Percentiles rank a stretch among this genome's conserved stretches.
Conservation (phyloP, 2,113 vertebrate species). For the Furnarius figulus region DNA sequence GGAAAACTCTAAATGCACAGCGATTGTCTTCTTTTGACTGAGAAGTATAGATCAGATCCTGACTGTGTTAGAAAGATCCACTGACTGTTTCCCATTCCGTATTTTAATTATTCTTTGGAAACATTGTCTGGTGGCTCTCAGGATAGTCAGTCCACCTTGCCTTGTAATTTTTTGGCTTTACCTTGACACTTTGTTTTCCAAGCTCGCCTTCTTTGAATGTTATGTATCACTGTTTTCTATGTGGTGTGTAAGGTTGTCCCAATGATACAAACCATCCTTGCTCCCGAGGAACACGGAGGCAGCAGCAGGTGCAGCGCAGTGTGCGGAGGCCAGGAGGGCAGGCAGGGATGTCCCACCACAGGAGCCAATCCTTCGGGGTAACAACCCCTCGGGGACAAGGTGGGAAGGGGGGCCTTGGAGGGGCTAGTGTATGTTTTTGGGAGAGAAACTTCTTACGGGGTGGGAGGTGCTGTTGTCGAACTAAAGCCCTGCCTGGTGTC, state of each 20-base stretch:
- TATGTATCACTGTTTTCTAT: rapidly evolving
- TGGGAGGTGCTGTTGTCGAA: background rate
- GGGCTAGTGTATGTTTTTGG: rapidly evolving
- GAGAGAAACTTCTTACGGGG: background rate
- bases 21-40: background rate
- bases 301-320: background rate
- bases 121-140: background rate
- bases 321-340: background rate
- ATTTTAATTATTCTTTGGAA: background rate
- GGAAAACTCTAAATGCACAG: background rate
- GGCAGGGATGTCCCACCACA: rapidly evolving
- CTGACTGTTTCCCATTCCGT: background rate
- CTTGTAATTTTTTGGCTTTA: background rate
- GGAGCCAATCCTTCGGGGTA: background rate
- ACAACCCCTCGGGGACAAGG: too few species aligned
- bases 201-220: background rate
- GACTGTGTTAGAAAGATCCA: background rate
- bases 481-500: background rate
- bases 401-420: background rate
- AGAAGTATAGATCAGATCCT: background rate
- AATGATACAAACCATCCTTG: rapidly evolving
- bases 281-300: background rate
- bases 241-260: background rate
- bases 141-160: background rate
- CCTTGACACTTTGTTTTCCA: background rate